Percentiles rank a stretch among this genome's conserved stretches.
Conservation (phyloP, 1,140 invertebrate genomes). For the Aphaenogaster floridana region DNA sequence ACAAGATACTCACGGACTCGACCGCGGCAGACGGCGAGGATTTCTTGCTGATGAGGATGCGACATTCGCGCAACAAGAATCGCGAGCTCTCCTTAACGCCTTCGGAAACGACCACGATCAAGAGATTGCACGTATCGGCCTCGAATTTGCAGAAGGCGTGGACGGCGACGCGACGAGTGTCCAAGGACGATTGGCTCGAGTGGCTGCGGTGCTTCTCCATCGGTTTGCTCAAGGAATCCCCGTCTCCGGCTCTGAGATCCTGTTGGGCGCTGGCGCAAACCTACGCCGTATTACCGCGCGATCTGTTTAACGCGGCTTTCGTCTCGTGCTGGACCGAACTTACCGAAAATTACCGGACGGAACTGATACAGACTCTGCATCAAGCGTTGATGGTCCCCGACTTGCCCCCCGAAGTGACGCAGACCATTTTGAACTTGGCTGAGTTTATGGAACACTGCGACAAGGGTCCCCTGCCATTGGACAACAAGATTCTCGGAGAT, state of each 20-base stretch:
- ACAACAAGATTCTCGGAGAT: slow-evolving; percentile 93
- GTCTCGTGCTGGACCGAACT: slow-evolving; percentile 99
- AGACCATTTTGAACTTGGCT: slow-evolving; percentile 98
- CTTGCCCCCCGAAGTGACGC: slow-evolving; percentile 96
- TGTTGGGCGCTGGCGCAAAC: slow-evolving; percentile 97
- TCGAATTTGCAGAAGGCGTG: slow-evolving; percentile 95
- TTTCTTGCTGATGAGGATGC: slow-evolving; percentile 87
- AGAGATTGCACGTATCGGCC: slow-evolving; percentile 93
- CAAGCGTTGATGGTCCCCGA: slow-evolving; percentile 97
- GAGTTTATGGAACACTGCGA: slow-evolving; percentile 99
- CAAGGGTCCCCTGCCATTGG: slow-evolving; percentile 96
- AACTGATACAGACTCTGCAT: slow-evolving; percentile 95
- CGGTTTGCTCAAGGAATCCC: slow-evolving; percentile 97
- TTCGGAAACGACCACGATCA: slow-evolving; percentile 91
- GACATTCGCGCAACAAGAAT: slow-evolving; percentile 88
- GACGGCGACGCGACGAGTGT: slow-evolving; percentile 95
- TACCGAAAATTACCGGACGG: slow-evolving; percentile 92
- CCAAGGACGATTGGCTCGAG: slow-evolving; percentile 99
- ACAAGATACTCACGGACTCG: slow-evolving; percentile 91
- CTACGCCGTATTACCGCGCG: slow-evolving; percentile 96
- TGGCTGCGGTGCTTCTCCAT: slow-evolving; percentile 97
- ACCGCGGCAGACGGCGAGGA: slow-evolving; percentile 90
- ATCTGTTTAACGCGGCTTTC: slow-evolving; percentile 99
- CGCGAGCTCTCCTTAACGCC: slow-evolving; percentile 88
- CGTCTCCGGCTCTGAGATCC: slow-evolving; percentile 96